Evolutionary conservation across 2,113 vertebrate genomes (phyloP), one percentile per base, ranked within the genome.

Genomic region (Chelonoidis abingdonii): DNA sequence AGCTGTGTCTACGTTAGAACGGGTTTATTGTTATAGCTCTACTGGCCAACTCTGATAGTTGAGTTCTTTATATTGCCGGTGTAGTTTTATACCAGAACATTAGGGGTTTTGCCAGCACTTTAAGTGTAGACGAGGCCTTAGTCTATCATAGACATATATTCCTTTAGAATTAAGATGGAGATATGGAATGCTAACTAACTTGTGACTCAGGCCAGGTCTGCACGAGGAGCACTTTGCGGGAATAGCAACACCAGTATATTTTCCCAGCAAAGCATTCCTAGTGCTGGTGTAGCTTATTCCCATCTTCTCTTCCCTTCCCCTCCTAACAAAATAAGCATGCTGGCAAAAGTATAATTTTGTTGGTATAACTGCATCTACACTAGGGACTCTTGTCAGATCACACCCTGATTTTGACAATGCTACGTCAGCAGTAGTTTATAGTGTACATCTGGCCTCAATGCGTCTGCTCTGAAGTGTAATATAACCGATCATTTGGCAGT

Each of bases 401-500:
- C 69, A 76, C 22, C 10, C 41, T 82, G 44, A 19, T 49, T 22
- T 41, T 38, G 59, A 11, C 50, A 29, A 35, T 47, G 52, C 80
- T 86, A 3, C 29, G 25, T 3, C 31, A 10, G 35, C 53, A 16
- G 0, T 0, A 47, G 7, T 75, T 88, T 78, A 31, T 54, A 25
- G 0, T 56, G 0, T 53, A 31, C n/a, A 10, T 86, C 41, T 5
- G 9, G 1, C 80, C 90, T 76, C 24, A 52, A 14, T 7, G 13
- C 10, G 6, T 35, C 8, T 53, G 87, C 62, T 38, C 13, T 76
- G 11, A 31, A 82, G 4, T 47, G 5, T 75, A 78, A 10, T 10
- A 84, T 31, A 44, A 59, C 8, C 75, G 19, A 1, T 2, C 0
- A 0, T n/a, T 75, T 54, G 76, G 79, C 4, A 35, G 4, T 53